Conservation (phyloP, 2,797 vertebrate species). For the Chaunax sp. region DNA sequence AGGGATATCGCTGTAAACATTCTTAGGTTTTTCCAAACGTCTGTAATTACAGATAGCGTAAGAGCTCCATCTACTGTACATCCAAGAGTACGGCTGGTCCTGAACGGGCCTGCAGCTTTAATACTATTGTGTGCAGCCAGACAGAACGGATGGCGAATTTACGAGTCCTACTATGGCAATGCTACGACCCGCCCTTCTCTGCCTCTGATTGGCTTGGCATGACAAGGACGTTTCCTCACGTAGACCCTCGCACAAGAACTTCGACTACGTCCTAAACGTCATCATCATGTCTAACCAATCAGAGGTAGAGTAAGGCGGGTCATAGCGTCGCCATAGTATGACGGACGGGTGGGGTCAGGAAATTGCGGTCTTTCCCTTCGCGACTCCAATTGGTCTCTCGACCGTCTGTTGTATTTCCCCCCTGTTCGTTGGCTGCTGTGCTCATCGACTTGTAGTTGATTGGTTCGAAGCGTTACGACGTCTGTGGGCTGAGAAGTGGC, state of each 20-base stretch:
- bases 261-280: too few species aligned
- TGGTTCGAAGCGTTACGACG: conserved; percentile 50
- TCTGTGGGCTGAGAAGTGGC: conserved; percentile 68
- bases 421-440: conserved; percentile 63
- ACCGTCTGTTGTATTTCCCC: neutral
- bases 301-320: too few species aligned
- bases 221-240: too few species aligned
- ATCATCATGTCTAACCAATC: too few species aligned
- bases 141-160: neutral
- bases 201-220: too few species aligned
- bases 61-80: conserved; percentile 15
- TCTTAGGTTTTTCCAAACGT: neutral
- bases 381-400: conserved; percentile 61
- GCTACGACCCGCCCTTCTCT: too few species aligned
- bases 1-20: conserved; percentile 15
- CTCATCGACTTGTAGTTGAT: conserved; percentile 45
- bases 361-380: conserved; percentile 48
- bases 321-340: too few species aligned
- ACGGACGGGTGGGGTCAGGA: conserved; percentile 67
- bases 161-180: too few species aligned
- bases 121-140: too few species aligned
- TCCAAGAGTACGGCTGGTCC: neutral
- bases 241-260: too few species aligned
- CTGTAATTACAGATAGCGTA: neutral
- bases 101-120: too few species aligned